Base-by-base conservation (phyloP, 2,888 invertebrate genomes). In the Melikaiella ostensackeni region DNA sequence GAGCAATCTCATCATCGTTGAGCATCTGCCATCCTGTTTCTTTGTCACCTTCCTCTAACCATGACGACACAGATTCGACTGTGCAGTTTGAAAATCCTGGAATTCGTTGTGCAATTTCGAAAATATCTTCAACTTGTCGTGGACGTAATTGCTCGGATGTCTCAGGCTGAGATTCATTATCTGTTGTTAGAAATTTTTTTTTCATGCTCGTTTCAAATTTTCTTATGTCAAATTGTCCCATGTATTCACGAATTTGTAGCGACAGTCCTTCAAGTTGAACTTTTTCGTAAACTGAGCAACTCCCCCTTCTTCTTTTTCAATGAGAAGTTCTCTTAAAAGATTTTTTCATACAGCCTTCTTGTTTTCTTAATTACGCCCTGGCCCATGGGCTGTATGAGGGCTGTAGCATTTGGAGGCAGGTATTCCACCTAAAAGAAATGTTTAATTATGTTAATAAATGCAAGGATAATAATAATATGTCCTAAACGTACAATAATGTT, bases 21-120 rank as follows among this genome's bases (percentile, higher is more conserved):
- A 50, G 50, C 5, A 50, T 50, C 50, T 50, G 50, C 50, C 50
- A 50, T 50, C 50, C 50, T 50, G 50, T 55, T 21, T 55, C 55
- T 21, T 55, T 55, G 9, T 55, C 21, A 55, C 21, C 21, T 55
- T 21, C 55, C 21, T 55, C 9, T 55, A 55, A 55, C 55, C 8
- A 55, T 21, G 8, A 55, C n/a, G 55, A 50, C n/a, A 55, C 55
- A 55, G 1, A 55, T 55, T 55, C 21, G 6, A 55, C 21, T 21
- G 55, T 55, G 8, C 55, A 55, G 55, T 55, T 55, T 55, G 55
- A 21, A 21, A 55, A 21, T 8, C 55, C 55, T 55, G 55, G 19
- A 55, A 55, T 13, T 55, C 21, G 55, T 55, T 55, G 55, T 21
- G 55, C 55, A 4, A 42, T 42, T 42, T 16, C 42, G 16, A 16